Percentiles rank a stretch among this genome's conserved stretches.
Evolutionary conservation across 2,888 invertebrate genomes (phyloP).

Genomic region (Drosophila neonasuta): DNA sequence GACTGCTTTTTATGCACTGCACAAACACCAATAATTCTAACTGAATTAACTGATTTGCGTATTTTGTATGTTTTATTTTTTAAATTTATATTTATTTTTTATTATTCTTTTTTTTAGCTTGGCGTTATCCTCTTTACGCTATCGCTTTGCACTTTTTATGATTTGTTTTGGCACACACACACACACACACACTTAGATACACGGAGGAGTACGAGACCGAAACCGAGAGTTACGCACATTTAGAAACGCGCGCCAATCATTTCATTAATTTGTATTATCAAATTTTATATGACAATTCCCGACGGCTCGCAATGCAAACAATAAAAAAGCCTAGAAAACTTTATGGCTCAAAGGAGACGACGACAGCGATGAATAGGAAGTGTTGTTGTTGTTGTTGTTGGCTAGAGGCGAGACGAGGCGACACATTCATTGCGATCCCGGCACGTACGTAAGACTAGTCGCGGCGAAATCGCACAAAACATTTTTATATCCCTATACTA

Average conservation of each 20-base stretch:
- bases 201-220: background rate
- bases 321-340: conserved; percentile 31
- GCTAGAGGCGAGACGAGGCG: conserved; percentile 35
- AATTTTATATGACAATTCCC: conserved; percentile 45
- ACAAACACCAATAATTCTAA: conserved; percentile 45
- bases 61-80: conserved; percentile 1
- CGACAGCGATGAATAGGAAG: conserved; percentile 9
- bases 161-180: conserved; percentile 59
- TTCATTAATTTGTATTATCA: conserved; percentile 57
- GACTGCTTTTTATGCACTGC: conserved; percentile 65
- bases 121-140: conserved; percentile 17
- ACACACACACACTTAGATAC: background rate
- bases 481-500: conserved; percentile 78
- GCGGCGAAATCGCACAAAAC: conserved; percentile 79
- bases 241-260: conserved; percentile 38
- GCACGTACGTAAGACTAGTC: conserved; percentile 82
- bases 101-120: conserved; percentile 1
- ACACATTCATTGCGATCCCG: conserved; percentile 80
- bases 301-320: conserved; percentile 30
- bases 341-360: conserved; percentile 26
- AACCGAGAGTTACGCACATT: conserved; percentile 10
- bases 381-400: conserved; percentile 11
- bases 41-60: conserved; percentile 18
- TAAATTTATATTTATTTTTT: background rate
- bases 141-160: conserved; percentile 34